Evolutionary conservation across 2,113 vertebrate genomes (phyloP), one percentile per base, ranked within the genome.

Genomic region (Zosterops lateralis): DNA sequence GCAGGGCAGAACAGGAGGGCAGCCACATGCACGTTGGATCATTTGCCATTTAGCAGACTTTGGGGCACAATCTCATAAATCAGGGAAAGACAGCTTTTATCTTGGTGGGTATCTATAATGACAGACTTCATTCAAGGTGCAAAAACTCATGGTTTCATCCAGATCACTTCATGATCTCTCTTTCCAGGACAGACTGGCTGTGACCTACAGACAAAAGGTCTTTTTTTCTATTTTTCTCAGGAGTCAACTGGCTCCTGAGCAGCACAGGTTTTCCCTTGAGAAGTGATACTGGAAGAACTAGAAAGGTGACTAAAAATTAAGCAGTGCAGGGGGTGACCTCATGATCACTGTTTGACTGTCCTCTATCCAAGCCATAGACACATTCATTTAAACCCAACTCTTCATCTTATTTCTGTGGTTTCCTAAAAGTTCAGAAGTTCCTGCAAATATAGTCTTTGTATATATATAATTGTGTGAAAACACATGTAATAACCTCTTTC

Each of bases 101-200:
- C 45, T 38, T 31, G 28, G 36, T 73, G 54, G 11, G 1, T 48
- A 6, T 44, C 22, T 32, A 0, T 6, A 70, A 28, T 4, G 38
- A 44, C 44, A 73, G 15, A 15, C 14, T 72, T 44, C 3, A 19
- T 21, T 56, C 19, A 40, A 48, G 32, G 38, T 32, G 6, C 12
- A n/a, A 28, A 10, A 57, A 18, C 21, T 18, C 7, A 14, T 19
- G 60, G 10, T 40, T 60, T 67, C 38, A 2, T 28, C 61, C 57
- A 42, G 18, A 22, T 24, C 16, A 0, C 28, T 66, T 47, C 5
- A 0, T 44, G 26, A 14, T 45, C 6, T 0, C 12, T 32, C 25
- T 28, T 53, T 61, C 18, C 48, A 48, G 34, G 64, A 42, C 19
- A 71, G 34, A 19, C 13, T 70, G n/a, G 2, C 10, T 50, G 7